Base-by-base conservation (phyloP, 2,113 vertebrate genomes). In the Anarhynchus alexandrinus region DNA sequence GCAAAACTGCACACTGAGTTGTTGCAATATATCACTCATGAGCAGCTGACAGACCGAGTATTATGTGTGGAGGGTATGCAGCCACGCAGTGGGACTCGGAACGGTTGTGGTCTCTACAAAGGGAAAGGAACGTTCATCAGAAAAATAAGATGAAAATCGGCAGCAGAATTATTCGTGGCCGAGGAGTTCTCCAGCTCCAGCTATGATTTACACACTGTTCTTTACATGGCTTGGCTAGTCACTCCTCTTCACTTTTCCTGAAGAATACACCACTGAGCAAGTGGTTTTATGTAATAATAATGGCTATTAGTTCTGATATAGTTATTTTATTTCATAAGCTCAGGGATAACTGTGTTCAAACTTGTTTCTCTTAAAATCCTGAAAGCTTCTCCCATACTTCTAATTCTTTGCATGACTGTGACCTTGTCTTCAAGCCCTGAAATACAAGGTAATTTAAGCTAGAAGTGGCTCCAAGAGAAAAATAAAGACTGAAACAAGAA, bases 391-490 rank as follows among this genome's bases (percentile, higher is more conserved):
- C 88, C 69, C n/a, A 15, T 4, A 34, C 22, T 81, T 76, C 55
- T 90, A 96, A 91, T 96, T 97, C 95, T 76, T 96, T 69, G 70
- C 70, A 91, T 57, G 94, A 88, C 90, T 66, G 69, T 86, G 95
- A 97, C 93, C 85, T 84, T 62, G 94, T 91, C 79, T 80, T 90
- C 79, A 88, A 91, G 82, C 80, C 79, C 42, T 88, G 95, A 89
- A 87, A 95, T 86, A 62, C 81, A 42, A 59, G 49, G 89, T 87
- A 87, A 57, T 95, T 97, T 93, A 96, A 81, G 5, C 47, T 82
- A 73, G 38, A 86, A 94, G 42, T 54, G 52, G 79, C 89, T 97
- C 96, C 86, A 93, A 91, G 76, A 94, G 80, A 58, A 73, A 86
- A 32, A 70, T 57, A 95, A 92, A 91, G 82, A 36, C 65, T 91